These are phyloP conservation scores for Cremastinae sp. DNA, from an alignment of 2,888 invertebrate species.

Conservation along the genomic window DNA sequence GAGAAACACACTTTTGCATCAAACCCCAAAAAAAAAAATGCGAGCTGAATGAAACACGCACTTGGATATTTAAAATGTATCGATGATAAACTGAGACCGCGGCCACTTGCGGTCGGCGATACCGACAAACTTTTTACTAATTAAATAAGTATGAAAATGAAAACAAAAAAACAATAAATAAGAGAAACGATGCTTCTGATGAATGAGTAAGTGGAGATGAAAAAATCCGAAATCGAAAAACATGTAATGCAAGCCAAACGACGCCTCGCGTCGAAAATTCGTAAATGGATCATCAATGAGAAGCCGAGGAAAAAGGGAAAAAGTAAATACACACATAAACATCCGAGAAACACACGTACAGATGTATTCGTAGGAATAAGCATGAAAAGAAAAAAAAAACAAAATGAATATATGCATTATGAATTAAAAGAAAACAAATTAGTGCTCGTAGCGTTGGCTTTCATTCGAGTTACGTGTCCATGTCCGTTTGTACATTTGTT, in stretches of 20 bases:
- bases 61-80: constrained; percentile 60
- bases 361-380: constrained; percentile 75
- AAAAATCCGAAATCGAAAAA: constrained; percentile 67
- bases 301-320: constrained; percentile 57
- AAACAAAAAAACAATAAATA: constrained; percentile 29
- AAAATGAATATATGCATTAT: constrained; percentile 70
- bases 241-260: constrained; percentile 74
- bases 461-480: constrained; percentile 51
- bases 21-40: constrained; percentile 66
- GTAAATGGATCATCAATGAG: constrained; percentile 51
- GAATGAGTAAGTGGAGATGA: constrained; percentile 63
- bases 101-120: constrained; percentile 72
- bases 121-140: constrained; percentile 77
- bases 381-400: constrained; percentile 63
- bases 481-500: constrained; percentile 13
- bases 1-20: constrained; percentile 73
- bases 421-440: constrained; percentile 66
- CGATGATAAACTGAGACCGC: constrained; percentile 69
- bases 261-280: constrained; percentile 71
- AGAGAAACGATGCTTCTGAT: constrained; percentile 74
- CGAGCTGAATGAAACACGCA: constrained; percentile 69
- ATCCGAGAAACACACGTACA: constrained; percentile 65
- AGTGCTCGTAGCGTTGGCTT: constrained; percentile 74
- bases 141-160: constrained; percentile 61
- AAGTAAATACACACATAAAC: constrained; percentile 64